Base-by-base conservation (phyloP, 2,113 vertebrate genomes). In the Cygnus atratus region DNA sequence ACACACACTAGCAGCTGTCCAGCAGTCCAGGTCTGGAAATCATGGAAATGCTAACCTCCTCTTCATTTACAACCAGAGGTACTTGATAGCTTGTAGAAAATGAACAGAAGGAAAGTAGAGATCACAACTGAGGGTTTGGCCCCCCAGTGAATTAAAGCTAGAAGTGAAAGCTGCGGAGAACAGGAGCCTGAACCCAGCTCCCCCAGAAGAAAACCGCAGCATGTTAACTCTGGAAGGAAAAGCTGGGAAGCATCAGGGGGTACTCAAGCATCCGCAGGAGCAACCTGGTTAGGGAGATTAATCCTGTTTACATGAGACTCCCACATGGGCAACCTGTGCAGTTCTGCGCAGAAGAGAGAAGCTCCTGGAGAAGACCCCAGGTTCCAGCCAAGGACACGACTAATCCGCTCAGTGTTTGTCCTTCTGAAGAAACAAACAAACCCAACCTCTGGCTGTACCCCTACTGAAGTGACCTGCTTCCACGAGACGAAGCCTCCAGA, bases 131-230 rank as follows among this genome's bases (percentile, higher is more conserved):
- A 57, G 90, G 65, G 57, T 72, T 74, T 39, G 55, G 0, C 8
- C 76, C 57, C 3, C 1, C 41, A 8, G n/a, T 73, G 77, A 73
- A 16, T 0, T 39, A 57, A 50, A 61, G 25, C 13, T 2, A 31
- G 15, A 41, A 58, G 71, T 2, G 41, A 41, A 44, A 79, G 48
- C 54, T 79, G 77, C 48, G 41, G 41, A 37, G 39, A 31, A 71
- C 48, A 54, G 43, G 52, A 62, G 35, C 2, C 44, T 52, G 37
- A 24, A 24, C 1, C 57, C 0, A 10, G 74, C 70, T 62, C 70
- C 3, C 61, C n/a, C 1, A 0, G 61, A 44, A 63, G 61, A 74
- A 55, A 66, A 5, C 29, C 7, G 11, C 2, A 20, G 15, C 16
- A 5, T 0, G 1, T 29, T 52, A n/a, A n/a, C 43, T 29, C 13